Conservation (phyloP, 2,888 invertebrate species). For the Gasteruption jaculator region DNA sequence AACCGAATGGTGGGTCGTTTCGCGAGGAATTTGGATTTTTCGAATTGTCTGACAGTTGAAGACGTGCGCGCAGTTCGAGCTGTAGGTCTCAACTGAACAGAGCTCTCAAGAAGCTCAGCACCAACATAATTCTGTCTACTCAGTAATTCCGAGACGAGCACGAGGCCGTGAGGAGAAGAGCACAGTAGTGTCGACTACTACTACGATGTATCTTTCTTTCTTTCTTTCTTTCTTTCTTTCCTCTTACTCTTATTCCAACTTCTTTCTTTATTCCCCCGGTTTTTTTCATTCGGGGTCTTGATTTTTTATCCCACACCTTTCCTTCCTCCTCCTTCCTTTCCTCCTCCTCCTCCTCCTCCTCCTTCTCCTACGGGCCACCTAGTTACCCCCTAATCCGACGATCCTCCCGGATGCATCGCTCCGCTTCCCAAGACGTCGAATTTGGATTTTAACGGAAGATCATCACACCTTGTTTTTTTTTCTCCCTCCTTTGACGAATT, state of each 20-base stretch:
- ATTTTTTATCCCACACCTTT: conserved; percentile 10
- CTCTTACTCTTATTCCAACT: conserved; percentile 7
- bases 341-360: conserved; percentile 16
- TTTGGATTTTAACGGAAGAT: too few species aligned
- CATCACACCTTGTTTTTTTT: too few species aligned
- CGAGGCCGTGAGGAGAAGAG: conserved; percentile 37
- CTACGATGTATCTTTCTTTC: conserved; percentile 32
- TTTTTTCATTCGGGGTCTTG: conserved; percentile 9
- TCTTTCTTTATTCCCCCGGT: conserved; percentile 1
- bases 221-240: conserved; percentile 4
- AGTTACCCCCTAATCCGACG: background rate
- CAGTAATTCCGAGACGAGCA: conserved; percentile 47
- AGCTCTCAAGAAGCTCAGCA: conserved; percentile 43
- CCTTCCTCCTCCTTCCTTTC: conserved; percentile 8
- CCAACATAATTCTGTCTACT: conserved; percentile 51
- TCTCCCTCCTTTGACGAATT: too few species aligned
- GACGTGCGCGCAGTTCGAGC: conserved; percentile 48
- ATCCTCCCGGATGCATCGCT: background rate
- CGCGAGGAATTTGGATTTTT: too few species aligned
- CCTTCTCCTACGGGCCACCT: background rate
- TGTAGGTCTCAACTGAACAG: conserved; percentile 50
- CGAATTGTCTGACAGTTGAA: too few species aligned
- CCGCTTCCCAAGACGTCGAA: too few species aligned
- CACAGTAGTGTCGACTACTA: conserved; percentile 36
- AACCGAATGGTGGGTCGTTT: too few species aligned